Evolutionary conservation across 2,113 vertebrate species (phyloP), one percentile per base, ranked within the genome.

Genomic region (Sapajus apella): DNA sequence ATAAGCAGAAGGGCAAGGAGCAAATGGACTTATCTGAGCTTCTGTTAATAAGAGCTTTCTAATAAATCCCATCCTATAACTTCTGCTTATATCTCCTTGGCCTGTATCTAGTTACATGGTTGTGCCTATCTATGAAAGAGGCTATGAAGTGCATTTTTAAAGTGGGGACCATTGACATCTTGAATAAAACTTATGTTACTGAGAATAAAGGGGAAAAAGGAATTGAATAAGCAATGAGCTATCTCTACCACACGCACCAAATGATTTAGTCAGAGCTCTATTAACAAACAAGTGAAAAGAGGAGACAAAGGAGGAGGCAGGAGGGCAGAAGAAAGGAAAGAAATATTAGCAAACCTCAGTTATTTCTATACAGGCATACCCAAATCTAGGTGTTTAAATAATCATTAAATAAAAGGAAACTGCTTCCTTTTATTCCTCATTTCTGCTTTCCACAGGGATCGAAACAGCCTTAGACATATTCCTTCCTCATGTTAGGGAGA

Each of bases 161-260:
- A 96, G 18, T 21, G 95, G 30, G 35, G 27, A 61, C 4, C 40
- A 52, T 21, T 91, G 66, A 37, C 32, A 76, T 21, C n/a, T 87
- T 86, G 9, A 93, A 93, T 95, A 72, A 92, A 94, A 90, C 12
- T 86, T 21, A 43, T 27, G 7, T 90, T 94, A 43, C 50, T 87
- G 61, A 97, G 6, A 10, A 80, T 79, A 61, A 70, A 86, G 43
- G 58, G 40, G 35, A 52, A 90, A 94, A 83, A 55, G 8, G 45
- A 75, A 89, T 83, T 83, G 82, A 92, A 66, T 79, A 92, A 90
- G 58, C 43, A 91, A 47, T 11, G 30, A 82, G 61, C 37, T 50
- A 7, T 68, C 85, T 94, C 50, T 80, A 20, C 25, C n/a, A 79
- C 30, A 64, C 16, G n/a, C 32, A 80, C 64, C 56, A 85, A 84